Evolutionary conservation across 1,140 invertebrate genomes (phyloP).

Genomic region (Orius insidiosus): DNA sequence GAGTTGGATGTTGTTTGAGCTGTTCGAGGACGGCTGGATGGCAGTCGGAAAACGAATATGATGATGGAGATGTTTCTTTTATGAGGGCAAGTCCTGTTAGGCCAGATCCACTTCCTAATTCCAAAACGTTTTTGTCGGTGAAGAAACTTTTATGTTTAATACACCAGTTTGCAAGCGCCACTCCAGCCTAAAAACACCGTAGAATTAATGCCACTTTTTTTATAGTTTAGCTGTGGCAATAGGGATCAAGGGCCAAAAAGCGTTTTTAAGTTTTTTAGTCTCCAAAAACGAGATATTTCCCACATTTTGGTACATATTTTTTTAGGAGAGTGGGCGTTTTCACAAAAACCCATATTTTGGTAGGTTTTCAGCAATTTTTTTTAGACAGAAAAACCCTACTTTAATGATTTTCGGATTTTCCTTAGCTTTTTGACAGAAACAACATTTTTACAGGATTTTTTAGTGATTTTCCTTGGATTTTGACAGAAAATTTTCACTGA

Average conservation of each 20-base stretch:
- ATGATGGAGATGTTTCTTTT: slow-evolving; percentile 25
- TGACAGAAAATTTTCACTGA: too few relatives aligned
- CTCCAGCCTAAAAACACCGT: slow-evolving; percentile 26
- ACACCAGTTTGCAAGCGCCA: slow-evolving; percentile 34
- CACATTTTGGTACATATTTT: too few relatives aligned
- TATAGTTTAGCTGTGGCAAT: background rate
- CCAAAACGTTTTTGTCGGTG: slow-evolving; percentile 29
- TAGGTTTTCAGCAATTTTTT: background rate
- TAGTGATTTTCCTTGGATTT: too few relatives aligned
- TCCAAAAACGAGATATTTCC: too few relatives aligned
- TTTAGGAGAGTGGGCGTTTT: too few relatives aligned
- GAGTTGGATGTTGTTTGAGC: slow-evolving; percentile 12
- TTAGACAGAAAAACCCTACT: background rate
- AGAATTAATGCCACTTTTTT: background rate
- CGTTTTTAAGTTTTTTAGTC: too few relatives aligned
- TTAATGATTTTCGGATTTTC: background rate
- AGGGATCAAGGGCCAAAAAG: too few relatives aligned
- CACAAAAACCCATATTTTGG: too few relatives aligned
- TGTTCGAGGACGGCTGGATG: slow-evolving; percentile 29
- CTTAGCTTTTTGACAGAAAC: too few relatives aligned
- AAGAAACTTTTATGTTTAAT: slow-evolving; percentile 26
- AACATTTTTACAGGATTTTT: too few relatives aligned
- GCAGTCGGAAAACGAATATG: slow-evolving; percentile 34
- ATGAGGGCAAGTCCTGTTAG: slow-evolving; percentile 31
- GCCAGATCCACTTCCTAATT: slow-evolving; percentile 38